These are phyloP conservation scores for Enteromius thamalakanensis DNA, from an alignment of 2,797 vertebrate genomes.

Conservation along the genomic window DNA sequence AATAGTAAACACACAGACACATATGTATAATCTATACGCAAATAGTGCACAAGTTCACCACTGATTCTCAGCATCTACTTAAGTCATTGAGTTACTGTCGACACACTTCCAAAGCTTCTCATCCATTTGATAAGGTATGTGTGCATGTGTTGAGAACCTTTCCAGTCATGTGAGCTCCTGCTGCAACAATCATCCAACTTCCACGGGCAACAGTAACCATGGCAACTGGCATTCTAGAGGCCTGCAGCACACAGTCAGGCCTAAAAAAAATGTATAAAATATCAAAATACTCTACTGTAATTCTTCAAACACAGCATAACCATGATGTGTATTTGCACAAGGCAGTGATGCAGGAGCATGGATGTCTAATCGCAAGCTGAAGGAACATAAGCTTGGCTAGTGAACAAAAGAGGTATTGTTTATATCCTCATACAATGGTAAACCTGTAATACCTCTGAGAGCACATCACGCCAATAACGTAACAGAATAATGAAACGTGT, in stretches of 20 bases:
- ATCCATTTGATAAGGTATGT: slow-evolving; percentile 14
- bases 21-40: neutral
- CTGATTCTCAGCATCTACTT: neutral
- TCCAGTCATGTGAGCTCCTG: slow-evolving; percentile 67
- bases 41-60: neutral
- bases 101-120: slow-evolving; percentile 4
- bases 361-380: slow-evolving; percentile 51
- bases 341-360: slow-evolving; percentile 49
- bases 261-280: slow-evolving; percentile 70
- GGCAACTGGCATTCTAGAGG: slow-evolving; percentile 76
- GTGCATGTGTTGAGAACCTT: slow-evolving; percentile 51
- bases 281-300: slow-evolving; percentile 73
- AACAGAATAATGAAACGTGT: slow-evolving; percentile 54
- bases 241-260: slow-evolving; percentile 68
- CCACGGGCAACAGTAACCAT: slow-evolving; percentile 77
- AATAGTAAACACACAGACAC: neutral
- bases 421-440: slow-evolving; percentile 17
- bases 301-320: slow-evolving; percentile 58
- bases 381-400: neutral
- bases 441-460: slow-evolving; percentile 35
- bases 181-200: slow-evolving; percentile 66
- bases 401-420: slow-evolving; percentile 32
- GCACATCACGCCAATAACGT: slow-evolving; percentile 21
- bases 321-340: slow-evolving; percentile 50
- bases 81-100: neutral